Conservation (phyloP, 2,888 invertebrate species). For the Pachycephus smyrnensis region DNA sequence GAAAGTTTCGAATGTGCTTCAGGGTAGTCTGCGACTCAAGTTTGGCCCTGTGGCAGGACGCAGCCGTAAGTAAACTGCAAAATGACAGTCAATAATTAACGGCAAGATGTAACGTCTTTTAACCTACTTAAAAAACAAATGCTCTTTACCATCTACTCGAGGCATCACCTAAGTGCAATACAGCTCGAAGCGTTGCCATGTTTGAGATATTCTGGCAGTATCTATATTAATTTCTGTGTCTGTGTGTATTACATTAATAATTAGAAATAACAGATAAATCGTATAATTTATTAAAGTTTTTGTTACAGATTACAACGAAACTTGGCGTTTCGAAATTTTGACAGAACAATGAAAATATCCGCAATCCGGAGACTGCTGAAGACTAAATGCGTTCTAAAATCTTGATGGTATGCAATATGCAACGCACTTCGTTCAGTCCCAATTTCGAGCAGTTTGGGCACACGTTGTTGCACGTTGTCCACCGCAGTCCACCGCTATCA, state of each 20-base stretch:
- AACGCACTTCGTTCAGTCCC: too few relatives aligned
- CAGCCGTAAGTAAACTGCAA: conserved; percentile 49
- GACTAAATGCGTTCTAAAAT: too few relatives aligned
- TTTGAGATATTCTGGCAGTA: neutral
- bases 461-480: too few relatives aligned
- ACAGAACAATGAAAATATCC: too few relatives aligned
- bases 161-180: conserved; percentile 42
- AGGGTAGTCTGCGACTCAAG: conserved; percentile 35
- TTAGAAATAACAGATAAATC: neutral
- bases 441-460: too few relatives aligned
- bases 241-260: neutral
- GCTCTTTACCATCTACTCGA: conserved; percentile 47
- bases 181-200: conserved; percentile 24
- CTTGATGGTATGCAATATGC: too few relatives aligned
- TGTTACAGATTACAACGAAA: too few relatives aligned
- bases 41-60: conserved; percentile 40
- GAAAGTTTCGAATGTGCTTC: conserved; percentile 44
- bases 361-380: too few relatives aligned
- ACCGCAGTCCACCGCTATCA: too few relatives aligned
- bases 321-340: too few relatives aligned
- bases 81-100: conserved; percentile 7
- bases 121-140: neutral
- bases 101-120: conserved; percentile 1
- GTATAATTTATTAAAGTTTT: too few relatives aligned
- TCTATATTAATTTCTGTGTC: neutral